Evolutionary conservation across 1,140 invertebrate genomes (phyloP).

Genomic region (Cephus cinctus): DNA sequence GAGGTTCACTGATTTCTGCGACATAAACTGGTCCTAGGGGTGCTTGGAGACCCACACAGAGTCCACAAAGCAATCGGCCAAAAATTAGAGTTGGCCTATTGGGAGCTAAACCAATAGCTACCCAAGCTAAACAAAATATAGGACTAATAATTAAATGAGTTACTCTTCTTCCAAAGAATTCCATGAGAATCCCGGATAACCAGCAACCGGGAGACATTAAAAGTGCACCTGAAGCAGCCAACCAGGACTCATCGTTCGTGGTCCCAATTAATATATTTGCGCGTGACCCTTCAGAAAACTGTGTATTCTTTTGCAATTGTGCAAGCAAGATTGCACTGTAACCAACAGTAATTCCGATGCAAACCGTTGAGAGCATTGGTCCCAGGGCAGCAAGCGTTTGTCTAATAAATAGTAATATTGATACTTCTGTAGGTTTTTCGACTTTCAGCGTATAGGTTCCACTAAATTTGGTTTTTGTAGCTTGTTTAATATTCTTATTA

Average conservation of each 20-base stretch:
- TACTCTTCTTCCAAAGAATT: slow-evolving; percentile 64
- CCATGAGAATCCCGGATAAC: slow-evolving; percentile 61
- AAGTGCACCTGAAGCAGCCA: slow-evolving; percentile 47
- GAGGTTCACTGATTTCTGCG: slow-evolving; percentile 58
- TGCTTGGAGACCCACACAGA: slow-evolving; percentile 56
- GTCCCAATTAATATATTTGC: too few relatives aligned
- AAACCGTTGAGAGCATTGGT: slow-evolving; percentile 56
- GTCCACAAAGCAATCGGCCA: slow-evolving; percentile 67
- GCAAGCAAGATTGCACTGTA: slow-evolving; percentile 63
- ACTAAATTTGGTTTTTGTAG: too few relatives aligned
- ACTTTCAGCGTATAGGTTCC: too few relatives aligned
- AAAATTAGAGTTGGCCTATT: slow-evolving; percentile 57
- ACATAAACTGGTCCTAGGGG: slow-evolving; percentile 50
- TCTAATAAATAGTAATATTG: too few relatives aligned
- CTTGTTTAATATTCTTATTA: too few relatives aligned
- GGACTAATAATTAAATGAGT: slow-evolving; percentile 64
- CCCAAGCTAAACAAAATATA: slow-evolving; percentile 67
- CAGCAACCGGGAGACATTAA: slow-evolving; percentile 62
- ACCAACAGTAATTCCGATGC: slow-evolving; percentile 59
- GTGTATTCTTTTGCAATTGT: slow-evolving; percentile 47
- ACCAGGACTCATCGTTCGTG: not conserved
- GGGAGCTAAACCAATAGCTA: slow-evolving; percentile 59
- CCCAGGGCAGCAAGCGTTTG: slow-evolving; percentile 57
- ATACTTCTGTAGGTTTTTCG: too few relatives aligned
- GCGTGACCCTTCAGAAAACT: not conserved